Conservation (phyloP, 2,888 invertebrate species). For the Thumatha senex region DNA sequence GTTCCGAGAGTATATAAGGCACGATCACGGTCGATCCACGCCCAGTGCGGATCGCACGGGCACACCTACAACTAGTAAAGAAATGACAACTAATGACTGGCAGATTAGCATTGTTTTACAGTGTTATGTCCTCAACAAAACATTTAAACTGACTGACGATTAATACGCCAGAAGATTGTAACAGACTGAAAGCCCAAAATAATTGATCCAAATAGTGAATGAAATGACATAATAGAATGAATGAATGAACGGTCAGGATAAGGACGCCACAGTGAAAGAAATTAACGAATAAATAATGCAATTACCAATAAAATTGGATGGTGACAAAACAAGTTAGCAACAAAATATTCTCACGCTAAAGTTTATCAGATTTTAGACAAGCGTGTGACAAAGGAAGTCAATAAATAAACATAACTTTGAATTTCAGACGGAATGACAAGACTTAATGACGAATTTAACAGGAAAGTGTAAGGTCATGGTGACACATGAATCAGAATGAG, state of each 20-base stretch:
- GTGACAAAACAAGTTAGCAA: conserved; percentile 14
- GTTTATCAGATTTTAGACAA: background rate
- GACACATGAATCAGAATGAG: conserved; percentile 1
- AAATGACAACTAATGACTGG: conserved; percentile 5
- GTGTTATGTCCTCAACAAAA: background rate
- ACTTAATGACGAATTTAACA: background rate
- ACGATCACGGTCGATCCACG: conserved; percentile 33
- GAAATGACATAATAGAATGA: conserved; percentile 15
- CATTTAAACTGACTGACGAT: background rate
- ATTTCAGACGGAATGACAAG: no score
- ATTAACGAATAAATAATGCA: conserved; percentile 5
- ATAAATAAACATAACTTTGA: conserved; percentile 2
- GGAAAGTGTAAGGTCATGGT: conserved; percentile 3
- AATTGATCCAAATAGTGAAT: conserved; percentile 13
- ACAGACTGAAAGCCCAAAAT: background rate
- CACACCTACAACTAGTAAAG: conserved; percentile 53
- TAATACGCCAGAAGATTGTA: background rate
- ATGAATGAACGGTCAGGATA: background rate
- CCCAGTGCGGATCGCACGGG: conserved; percentile 81
- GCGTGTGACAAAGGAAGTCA: background rate
- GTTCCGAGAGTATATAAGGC: conserved; percentile 64
- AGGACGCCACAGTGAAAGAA: conserved; percentile 12
- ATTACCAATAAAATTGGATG: conserved; percentile 1
- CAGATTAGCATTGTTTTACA: background rate
- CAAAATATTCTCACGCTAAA: conserved; percentile 8